A percentile compares a stretch with the other conserved stretches of the same genome.
phyloP scores from a whole-genome alignment of 2,797 vertebrate species.

The Oreochromis grahami region DNA sequence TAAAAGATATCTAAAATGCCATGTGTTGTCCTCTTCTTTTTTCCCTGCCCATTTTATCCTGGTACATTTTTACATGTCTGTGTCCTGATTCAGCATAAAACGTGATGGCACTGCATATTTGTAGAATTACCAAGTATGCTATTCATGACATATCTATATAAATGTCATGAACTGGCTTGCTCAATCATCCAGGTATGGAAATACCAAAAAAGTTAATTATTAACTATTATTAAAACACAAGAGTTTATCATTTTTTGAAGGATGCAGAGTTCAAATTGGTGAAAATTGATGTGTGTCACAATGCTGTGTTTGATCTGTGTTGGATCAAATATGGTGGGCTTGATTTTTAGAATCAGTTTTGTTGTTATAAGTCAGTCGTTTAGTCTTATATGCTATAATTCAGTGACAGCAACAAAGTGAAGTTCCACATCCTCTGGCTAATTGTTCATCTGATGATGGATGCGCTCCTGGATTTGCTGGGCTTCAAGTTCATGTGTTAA shows the following conservation, averaged over 20 bases:
- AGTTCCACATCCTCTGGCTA: not conserved
- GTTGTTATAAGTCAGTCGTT: not conserved
- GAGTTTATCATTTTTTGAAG: not conserved
- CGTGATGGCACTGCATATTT: not conserved
- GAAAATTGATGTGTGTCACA: not conserved
- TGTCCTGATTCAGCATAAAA: not conserved
- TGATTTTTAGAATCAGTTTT: not conserved
- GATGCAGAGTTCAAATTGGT: not conserved
- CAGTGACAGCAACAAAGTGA: not conserved
- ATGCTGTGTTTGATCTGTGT: not conserved
- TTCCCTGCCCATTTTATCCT: not conserved
- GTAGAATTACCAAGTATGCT: not conserved
- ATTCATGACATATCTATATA: not conserved
- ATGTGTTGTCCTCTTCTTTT: not conserved
- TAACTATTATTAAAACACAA: not conserved
- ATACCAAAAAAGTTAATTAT: not conserved
- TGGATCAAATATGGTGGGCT: not conserved
- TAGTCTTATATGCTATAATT: not conserved
- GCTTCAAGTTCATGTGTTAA: not conserved
- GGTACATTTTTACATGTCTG: not conserved
- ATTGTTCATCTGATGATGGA: not conserved
- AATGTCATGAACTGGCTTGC: not conserved
- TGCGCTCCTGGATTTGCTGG: not conserved
- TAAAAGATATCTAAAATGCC: slow-evolving; percentile 66
- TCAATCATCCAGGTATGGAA: not conserved